Base-by-base conservation (phyloP, 1,140 invertebrate species). In the Sminthurides bifidus region DNA sequence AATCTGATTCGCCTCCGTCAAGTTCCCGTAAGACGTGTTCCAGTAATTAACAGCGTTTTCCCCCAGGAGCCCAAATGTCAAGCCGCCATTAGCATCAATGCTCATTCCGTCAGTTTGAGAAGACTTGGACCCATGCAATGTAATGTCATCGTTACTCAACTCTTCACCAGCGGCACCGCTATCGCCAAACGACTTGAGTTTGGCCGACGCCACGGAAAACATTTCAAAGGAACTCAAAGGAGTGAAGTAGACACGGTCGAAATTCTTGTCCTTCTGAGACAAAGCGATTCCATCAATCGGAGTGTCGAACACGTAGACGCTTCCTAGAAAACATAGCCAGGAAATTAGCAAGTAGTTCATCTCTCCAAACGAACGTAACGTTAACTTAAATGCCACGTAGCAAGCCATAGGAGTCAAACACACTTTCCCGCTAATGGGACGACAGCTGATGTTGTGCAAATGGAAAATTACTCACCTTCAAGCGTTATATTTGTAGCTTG, bases 171-270 rank as follows among this genome's bases (percentile, higher is more conserved):
- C 17, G 3, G 8, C 44, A 21, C 33, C 8, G 5, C 21, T 6
- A 26, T 46, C 29, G 15, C 14, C 14, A 46, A 27, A 10, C 4
- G 33, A 12, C 73, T 65, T 81, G 78, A 59, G 38, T 15, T 27
- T 43, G 2, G 81, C 75, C 0, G 83, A 83, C 33, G 83, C 77
- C 5, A 88, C 77, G 44, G 82, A 83, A 70, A 83, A 87, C 1
- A 88, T 55, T 76, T 82, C 77, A 70, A 86, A 80, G 5, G 83
- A 85, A n/a, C 85, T 85, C 54, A 88, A 70, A 0, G 85, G 84
- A 68, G 87, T 84, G 71, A 80, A 87, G 67, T 85, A 89, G 0
- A 87, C 58, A 10, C 69, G 41, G 70, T 46, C 79, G 70, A 46
- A 78, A 73, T 2, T 73, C 61, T 14, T 77, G 19, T 77, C 71